Conservation (phyloP, 2,797 vertebrate species). For the Crenuchus spilurus region DNA sequence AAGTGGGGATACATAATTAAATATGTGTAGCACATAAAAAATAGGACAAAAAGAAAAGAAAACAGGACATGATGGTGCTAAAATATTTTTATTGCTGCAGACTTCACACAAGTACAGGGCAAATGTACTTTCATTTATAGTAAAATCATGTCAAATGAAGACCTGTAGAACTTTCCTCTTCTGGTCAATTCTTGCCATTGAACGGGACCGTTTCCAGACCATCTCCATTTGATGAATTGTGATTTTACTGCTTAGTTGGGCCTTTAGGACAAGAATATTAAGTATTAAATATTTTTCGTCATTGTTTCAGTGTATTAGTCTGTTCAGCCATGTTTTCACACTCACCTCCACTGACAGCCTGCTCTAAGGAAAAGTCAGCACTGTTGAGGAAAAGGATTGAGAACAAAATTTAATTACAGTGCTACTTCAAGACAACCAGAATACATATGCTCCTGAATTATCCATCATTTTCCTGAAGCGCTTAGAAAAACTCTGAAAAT, state of each 20-base stretch:
- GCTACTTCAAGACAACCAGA: not conserved
- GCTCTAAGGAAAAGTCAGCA: conserved; percentile 63
- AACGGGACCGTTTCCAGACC: not conserved
- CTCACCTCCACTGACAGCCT: conserved; percentile 66
- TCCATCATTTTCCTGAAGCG: not conserved
- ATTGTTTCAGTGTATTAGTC: not conserved
- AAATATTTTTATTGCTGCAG: not conserved
- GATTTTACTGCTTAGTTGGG: too few relatives aligned
- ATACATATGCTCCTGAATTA: not conserved
- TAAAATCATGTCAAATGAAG: not conserved
- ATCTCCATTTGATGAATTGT: not conserved
- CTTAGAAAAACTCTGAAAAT: not conserved
- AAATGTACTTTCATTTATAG: not conserved
- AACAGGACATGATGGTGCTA: not conserved
- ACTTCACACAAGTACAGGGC: not conserved
- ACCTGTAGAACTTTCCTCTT: not conserved
- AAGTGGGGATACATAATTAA: not conserved
- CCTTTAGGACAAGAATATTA: not conserved
- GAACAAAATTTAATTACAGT: not conserved
- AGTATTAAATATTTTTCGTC: too few relatives aligned
- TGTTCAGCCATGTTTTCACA: conserved; percentile 10
- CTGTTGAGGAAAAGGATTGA: conserved; percentile 60
- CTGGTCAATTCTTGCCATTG: not conserved
- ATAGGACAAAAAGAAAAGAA: not conserved
- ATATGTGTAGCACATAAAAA: not conserved